These are phyloP conservation scores for Phalacrocorax aristotelis DNA, from an alignment of 2,113 vertebrate species.

Conservation along the genomic window DNA sequence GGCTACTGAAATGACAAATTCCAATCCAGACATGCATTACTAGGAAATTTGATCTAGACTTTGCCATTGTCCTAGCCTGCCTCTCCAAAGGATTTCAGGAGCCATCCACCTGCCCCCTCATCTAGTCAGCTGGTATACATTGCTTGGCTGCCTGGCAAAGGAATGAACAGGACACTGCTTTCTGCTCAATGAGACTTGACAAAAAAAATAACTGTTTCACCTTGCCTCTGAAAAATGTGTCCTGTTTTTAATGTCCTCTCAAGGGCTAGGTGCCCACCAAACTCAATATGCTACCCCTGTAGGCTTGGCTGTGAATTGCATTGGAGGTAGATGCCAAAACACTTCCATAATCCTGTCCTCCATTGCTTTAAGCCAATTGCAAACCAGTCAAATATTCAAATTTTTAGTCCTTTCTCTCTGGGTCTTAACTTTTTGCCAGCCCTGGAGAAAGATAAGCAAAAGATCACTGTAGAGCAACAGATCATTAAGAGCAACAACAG, in stretches of 20 bases:
- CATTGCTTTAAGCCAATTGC: neutral
- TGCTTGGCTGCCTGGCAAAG: neutral
- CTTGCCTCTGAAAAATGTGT: neutral
- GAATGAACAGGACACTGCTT: neutral
- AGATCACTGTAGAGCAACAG: neutral
- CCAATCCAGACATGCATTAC: neutral
- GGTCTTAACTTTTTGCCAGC: neutral
- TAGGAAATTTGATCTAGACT: neutral
- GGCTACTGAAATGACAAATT: neutral
- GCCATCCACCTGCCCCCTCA: neutral
- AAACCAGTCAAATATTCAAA: neutral
- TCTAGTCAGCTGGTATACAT: neutral
- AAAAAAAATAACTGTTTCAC: neutral
- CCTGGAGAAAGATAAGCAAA: neutral
- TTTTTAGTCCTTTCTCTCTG: neutral
- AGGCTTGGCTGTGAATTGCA: neutral
- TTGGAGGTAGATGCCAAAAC: neutral
- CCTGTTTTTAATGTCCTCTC: neutral
- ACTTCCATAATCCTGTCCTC: neutral
- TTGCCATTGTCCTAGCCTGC: neutral
- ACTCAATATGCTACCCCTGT: accelerated
- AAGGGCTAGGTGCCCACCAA: neutral
- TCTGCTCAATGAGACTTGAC: neutral
- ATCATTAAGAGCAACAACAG: neutral
- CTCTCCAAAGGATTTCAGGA: neutral